Conservation (phyloP, 2,797 vertebrate species). For the Notamacropus eugenii region DNA sequence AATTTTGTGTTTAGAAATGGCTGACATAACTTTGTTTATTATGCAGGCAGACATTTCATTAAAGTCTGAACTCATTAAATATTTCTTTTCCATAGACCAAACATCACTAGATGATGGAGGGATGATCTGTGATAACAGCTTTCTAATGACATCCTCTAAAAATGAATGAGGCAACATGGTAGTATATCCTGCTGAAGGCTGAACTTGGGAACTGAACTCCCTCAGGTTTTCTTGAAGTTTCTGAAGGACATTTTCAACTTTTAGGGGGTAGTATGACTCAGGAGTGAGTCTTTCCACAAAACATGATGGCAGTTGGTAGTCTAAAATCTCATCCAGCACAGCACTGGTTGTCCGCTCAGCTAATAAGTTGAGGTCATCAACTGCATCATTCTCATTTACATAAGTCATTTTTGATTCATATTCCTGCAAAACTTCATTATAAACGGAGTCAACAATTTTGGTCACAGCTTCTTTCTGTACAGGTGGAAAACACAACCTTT, state of each 20-base stretch:
- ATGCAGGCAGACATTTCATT: slow-evolving; percentile 69
- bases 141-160: slow-evolving; percentile 73
- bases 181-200: slow-evolving; percentile 43
- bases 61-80: slow-evolving; percentile 56
- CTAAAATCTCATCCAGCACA: slow-evolving; percentile 73
- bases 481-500: slow-evolving; percentile 65
- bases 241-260: slow-evolving; percentile 66
- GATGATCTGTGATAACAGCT: slow-evolving; percentile 64
- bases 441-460: slow-evolving; percentile 67
- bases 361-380: slow-evolving; percentile 23
- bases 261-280: slow-evolving; percentile 53
- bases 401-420: slow-evolving; percentile 47
- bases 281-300: slow-evolving; percentile 39
- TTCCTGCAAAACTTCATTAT: slow-evolving; percentile 62
- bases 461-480: slow-evolving; percentile 54
- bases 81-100: slow-evolving; percentile 34
- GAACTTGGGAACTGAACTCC: slow-evolving; percentile 10
- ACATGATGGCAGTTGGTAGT: slow-evolving; percentile 74
- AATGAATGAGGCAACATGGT: slow-evolving; percentile 72
- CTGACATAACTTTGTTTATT: slow-evolving; percentile 69
- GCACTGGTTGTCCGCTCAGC: slow-evolving; percentile 59
- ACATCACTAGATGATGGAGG: background rate
- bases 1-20: slow-evolving; percentile 81
- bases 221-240: slow-evolving; percentile 66
- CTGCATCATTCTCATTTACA: background rate